Percentiles rank a stretch among this genome's conserved stretches.
Evolutionary conservation across 2,797 vertebrate species (phyloP).

Genomic region (Mastacembelus armatus): DNA sequence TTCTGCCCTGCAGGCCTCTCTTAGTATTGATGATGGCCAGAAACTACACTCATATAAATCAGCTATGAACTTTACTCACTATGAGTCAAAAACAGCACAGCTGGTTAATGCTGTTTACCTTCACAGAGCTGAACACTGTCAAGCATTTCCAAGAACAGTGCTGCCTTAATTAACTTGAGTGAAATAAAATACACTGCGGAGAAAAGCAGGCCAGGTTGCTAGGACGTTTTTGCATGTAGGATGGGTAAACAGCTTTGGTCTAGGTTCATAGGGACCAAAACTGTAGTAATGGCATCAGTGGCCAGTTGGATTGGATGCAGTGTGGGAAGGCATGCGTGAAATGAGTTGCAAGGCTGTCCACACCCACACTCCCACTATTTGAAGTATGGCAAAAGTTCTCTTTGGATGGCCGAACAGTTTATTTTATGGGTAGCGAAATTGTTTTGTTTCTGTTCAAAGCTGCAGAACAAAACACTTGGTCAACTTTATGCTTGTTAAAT

Average conservation of each 20-base stretch:
- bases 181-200: neutral
- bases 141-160: neutral
- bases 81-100: neutral
- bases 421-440: slow-evolving; percentile 51
- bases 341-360: slow-evolving; percentile 59
- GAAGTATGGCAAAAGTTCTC: slow-evolving; percentile 64
- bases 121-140: neutral
- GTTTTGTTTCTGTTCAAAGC: slow-evolving; percentile 24
- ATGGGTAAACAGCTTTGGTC: slow-evolving; percentile 30
- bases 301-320: slow-evolving; percentile 44
- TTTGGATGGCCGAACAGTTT: slow-evolving; percentile 46
- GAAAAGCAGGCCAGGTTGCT: neutral
- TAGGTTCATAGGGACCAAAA: slow-evolving; percentile 36
- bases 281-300: slow-evolving; percentile 48
- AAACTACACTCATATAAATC: too few relatives aligned
- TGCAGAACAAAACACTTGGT: slow-evolving; percentile 33
- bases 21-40: neutral
- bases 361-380: slow-evolving; percentile 62
- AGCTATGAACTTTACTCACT: too few relatives aligned
- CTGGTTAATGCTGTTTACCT: neutral
- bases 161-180: neutral
- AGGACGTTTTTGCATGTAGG: neutral
- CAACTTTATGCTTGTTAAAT: slow-evolving; percentile 19
- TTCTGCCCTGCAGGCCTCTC: neutral
- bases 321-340: slow-evolving; percentile 68